Base-by-base conservation (phyloP, 2,113 vertebrate species). In the Buteo buteo region DNA sequence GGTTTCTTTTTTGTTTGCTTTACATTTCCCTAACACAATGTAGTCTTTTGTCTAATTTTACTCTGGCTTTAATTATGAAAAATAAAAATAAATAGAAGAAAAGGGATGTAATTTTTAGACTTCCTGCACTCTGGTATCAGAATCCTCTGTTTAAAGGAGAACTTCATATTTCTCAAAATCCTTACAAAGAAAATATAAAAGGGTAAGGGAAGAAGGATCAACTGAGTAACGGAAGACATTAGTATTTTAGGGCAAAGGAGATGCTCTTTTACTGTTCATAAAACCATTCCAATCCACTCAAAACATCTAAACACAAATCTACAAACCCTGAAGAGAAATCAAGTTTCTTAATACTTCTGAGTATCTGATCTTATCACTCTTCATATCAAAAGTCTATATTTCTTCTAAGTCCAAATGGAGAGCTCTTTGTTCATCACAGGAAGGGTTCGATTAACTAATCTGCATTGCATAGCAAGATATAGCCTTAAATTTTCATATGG, bases 21-120 rank as follows among this genome's bases (percentile, higher is more conserved):
- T 67, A 61, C 19, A 17, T 89, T 96, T 94, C 65, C 79, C 49
- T 77, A 70, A n/a, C 32, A 86, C 58, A 93, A 36, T 55, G 62
- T 22, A 67, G 91, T 74, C 65, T 85, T 95, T 87, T 91, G 55
- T 84, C 92, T 93, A 50, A 76, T 89, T 95, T 89, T 86, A 82
- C 36, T 87, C 57, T 59, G 61, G 40, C 49, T 96, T 93, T 92
- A 91, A 96, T 94, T 5, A 76, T 13, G 25, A 92, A 85, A 84
- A 93, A 71, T 59, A 86, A 82, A 82, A 88, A 93, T 32, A 85
- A 93, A 84, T 71, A 77, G 22, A 78, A 89, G 34, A 91, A 74
- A 67, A 72, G 38, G 17, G 62, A 91, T 89, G 78, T 25, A 69
- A 36, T 58, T 87, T 93, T 93, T 77, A 88, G 84, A 80, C 71